Conservation (phyloP, 2,888 invertebrate species). For the Ptychoptera albimana region DNA sequence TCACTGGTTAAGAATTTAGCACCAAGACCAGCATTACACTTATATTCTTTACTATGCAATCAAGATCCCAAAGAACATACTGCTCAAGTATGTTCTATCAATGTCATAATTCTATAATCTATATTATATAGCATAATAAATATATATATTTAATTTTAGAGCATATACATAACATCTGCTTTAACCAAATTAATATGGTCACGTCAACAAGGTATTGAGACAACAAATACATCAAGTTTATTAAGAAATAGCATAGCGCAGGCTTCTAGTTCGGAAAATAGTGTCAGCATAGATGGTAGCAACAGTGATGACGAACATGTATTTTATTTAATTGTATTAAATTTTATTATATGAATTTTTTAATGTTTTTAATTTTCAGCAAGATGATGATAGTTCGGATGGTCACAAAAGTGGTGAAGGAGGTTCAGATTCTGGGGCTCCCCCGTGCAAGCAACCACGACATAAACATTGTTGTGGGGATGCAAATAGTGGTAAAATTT, state of each 20-base stretch:
- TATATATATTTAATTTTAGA: slow-evolving; percentile 35
- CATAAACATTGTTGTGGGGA: slow-evolving; percentile 24
- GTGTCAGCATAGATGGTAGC: slow-evolving; percentile 64
- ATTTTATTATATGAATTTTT: slow-evolving; percentile 1
- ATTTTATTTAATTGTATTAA: slow-evolving; percentile 17
- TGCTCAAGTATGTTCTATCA: slow-evolving; percentile 49
- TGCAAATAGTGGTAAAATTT: slow-evolving; percentile 17
- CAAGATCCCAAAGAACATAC: slow-evolving; percentile 84
- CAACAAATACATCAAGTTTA: slow-evolving; percentile 24
- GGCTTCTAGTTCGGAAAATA: slow-evolving; percentile 58
- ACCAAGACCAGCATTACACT: slow-evolving; percentile 72
- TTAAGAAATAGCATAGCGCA: slow-evolving; percentile 33
- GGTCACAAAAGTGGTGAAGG: slow-evolving; percentile 34
- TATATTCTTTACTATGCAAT: slow-evolving; percentile 72
- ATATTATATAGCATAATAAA: not conserved
- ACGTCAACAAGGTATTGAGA: slow-evolving; percentile 28
- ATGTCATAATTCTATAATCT: not conserved
- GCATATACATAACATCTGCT: slow-evolving; percentile 76
- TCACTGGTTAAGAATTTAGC: slow-evolving; percentile 82
- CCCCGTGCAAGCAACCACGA: slow-evolving; percentile 35
- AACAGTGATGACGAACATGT: slow-evolving; percentile 61
- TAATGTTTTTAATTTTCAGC: slow-evolving; percentile 13
- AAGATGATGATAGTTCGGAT: slow-evolving; percentile 39
- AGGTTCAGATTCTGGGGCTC: slow-evolving; percentile 32
- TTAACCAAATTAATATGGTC: slow-evolving; percentile 80